Evolutionary conservation across 2,888 invertebrate species (phyloP).

Genomic region (Idaea biselata): DNA sequence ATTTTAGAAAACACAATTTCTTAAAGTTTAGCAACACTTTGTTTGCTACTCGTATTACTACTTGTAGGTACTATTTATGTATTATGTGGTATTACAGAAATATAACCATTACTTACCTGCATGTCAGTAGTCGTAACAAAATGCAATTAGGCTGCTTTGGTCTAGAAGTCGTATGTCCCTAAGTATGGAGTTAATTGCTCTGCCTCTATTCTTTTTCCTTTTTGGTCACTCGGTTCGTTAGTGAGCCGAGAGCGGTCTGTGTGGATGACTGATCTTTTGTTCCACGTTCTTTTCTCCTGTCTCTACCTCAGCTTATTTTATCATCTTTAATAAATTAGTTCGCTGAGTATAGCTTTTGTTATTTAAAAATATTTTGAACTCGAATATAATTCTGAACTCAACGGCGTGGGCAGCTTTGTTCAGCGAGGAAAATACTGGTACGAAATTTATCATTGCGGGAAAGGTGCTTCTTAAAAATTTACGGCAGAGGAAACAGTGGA

Average conservation of each 20-base stretch:
- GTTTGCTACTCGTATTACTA: too few species aligned
- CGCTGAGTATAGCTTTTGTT: slow-evolving; percentile 21
- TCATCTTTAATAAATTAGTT: slow-evolving; percentile 45
- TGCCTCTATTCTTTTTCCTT: slow-evolving; percentile 2
- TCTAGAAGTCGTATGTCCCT: not conserved
- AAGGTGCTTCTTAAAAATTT: slow-evolving; percentile 1
- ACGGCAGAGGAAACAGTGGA: not conserved
- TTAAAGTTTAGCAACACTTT: too few species aligned
- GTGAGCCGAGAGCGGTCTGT: slow-evolving; percentile 27
- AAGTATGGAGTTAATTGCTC: not conserved
- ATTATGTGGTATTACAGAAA: too few species aligned
- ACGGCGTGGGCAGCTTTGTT: slow-evolving; percentile 24
- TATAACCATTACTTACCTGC: too few species aligned
- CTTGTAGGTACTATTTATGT: too few species aligned
- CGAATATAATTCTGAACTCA: slow-evolving; percentile 23
- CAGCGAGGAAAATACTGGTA: slow-evolving; percentile 13
- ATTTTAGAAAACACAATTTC: too few species aligned
- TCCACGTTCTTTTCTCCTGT: slow-evolving; percentile 36
- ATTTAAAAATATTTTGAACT: slow-evolving; percentile 26
- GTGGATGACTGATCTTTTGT: slow-evolving; percentile 42
- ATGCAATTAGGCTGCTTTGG: not conserved
- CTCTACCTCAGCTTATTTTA: slow-evolving; percentile 40
- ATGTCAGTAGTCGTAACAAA: not conserved
- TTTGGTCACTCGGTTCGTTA: slow-evolving; percentile 29
- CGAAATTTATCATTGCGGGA: slow-evolving; percentile 17